A percentile compares a stretch with the other conserved stretches of the same genome.
These are phyloP conservation scores for Tholera decimalis DNA, from an alignment of 2,888 invertebrate species.

Conservation along the genomic window DNA sequence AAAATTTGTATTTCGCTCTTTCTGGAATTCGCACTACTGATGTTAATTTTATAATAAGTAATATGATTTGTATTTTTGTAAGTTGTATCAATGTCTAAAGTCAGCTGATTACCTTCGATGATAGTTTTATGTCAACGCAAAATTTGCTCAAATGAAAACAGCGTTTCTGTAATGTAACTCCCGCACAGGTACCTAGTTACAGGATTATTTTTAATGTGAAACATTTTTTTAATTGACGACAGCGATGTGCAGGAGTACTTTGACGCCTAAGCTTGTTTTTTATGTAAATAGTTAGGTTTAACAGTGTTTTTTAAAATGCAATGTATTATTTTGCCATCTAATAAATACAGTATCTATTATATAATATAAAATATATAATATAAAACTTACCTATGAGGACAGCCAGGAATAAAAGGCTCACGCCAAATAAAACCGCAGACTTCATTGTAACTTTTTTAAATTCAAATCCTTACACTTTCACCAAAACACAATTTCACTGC, in stretches of 20 bases:
- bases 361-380: too few relatives aligned
- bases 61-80: neutral
- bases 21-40: too few relatives aligned
- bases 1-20: neutral
- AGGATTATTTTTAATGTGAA: neutral
- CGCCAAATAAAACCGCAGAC: slow-evolving; percentile 75
- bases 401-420: slow-evolving; percentile 78
- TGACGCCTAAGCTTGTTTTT: too few relatives aligned
- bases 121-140: slow-evolving; percentile 33
- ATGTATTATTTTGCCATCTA: too few relatives aligned
- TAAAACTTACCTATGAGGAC: slow-evolving; percentile 79
- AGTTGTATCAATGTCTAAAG: slow-evolving; percentile 24
- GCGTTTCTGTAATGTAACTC: neutral
- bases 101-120: slow-evolving; percentile 54
- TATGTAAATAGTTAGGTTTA: too few relatives aligned
- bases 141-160: slow-evolving; percentile 34
- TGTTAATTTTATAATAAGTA: neutral
- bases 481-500: slow-evolving; percentile 77
- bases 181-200: slow-evolving; percentile 5
- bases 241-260: too few relatives aligned
- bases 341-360: too few relatives aligned
- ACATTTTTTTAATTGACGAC: too few relatives aligned
- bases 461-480: slow-evolving; percentile 85
- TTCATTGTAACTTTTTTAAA: slow-evolving; percentile 80
- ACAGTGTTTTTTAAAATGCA: too few relatives aligned